phyloP scores from a whole-genome alignment of 2,113 vertebrate species.

The Actinemys pallida region DNA sequence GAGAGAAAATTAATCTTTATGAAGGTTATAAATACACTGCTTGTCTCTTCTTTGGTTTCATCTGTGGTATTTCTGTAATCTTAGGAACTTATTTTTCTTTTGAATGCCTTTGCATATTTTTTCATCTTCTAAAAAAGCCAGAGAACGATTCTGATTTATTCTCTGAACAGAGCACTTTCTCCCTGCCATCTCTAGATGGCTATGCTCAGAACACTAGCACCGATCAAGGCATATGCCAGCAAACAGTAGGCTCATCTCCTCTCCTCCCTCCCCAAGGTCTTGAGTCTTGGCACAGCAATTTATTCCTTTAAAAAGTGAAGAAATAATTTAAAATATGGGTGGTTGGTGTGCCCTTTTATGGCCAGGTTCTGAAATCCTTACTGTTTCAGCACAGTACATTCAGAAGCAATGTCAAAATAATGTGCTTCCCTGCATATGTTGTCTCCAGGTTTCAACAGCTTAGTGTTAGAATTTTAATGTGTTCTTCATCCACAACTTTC shows the following conservation, averaged over 20 bases:
- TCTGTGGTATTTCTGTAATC: neutral
- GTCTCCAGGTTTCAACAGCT: neutral
- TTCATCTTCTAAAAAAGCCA: neutral
- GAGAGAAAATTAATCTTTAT: neutral
- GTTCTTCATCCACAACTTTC: accelerated
- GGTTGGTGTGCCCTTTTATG: neutral
- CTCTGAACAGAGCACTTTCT: accelerated
- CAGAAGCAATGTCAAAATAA: neutral
- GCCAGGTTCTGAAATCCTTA: neutral
- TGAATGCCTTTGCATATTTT: neutral
- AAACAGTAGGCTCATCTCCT: neutral
- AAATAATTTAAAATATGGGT: neutral
- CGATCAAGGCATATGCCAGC: neutral
- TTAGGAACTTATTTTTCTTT: neutral
- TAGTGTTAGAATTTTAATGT: neutral
- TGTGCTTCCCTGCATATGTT: neutral
- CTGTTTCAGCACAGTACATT: conserved; percentile 8
- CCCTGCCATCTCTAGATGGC: neutral
- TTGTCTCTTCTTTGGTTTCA: neutral
- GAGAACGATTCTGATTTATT: neutral
- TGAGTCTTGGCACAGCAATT: neutral
- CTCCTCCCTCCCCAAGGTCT: neutral
- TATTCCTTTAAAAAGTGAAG: neutral
- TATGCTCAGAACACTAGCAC: neutral
- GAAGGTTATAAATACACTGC: neutral